Conservation (phyloP, 2,888 invertebrate species). For the Saturnia japonica region DNA sequence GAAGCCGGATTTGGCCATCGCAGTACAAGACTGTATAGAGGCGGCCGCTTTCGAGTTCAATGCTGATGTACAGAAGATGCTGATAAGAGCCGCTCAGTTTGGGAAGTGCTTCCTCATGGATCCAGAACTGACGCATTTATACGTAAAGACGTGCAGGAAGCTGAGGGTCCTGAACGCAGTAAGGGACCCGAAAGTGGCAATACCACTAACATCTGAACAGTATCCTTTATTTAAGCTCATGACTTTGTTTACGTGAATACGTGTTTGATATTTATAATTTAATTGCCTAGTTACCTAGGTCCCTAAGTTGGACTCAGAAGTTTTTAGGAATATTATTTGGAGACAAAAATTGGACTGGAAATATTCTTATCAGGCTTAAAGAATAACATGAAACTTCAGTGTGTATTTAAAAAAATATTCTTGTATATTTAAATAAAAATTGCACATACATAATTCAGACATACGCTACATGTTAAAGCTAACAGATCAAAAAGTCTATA, state of each 20-base stretch:
- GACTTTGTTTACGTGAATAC: neutral
- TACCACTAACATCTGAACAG: slow-evolving; percentile 95
- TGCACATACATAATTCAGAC: no score
- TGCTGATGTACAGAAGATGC: slow-evolving; percentile 92
- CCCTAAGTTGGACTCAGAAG: no score
- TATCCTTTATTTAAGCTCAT: slow-evolving; percentile 81
- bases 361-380: no score
- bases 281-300: no score
- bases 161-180: slow-evolving; percentile 95
- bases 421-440: no score
- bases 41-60: slow-evolving; percentile 96
- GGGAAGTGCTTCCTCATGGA: slow-evolving; percentile 95
- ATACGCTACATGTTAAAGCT: no score
- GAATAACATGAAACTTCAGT: no score
- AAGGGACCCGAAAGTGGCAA: slow-evolving; percentile 91
- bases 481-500: no score
- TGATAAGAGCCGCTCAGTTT: slow-evolving; percentile 96
- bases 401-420: no score
- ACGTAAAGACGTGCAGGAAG: slow-evolving; percentile 92
- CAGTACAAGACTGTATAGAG: slow-evolving; percentile 95
- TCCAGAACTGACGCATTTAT: slow-evolving; percentile 86
- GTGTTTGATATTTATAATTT: no score
- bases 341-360: no score
- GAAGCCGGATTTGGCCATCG: slow-evolving; percentile 88
- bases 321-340: no score